A percentile compares a stretch with the other conserved stretches of the same genome.
phyloP scores from a whole-genome alignment of 2,113 vertebrate genomes.

The Furnarius figulus region DNA sequence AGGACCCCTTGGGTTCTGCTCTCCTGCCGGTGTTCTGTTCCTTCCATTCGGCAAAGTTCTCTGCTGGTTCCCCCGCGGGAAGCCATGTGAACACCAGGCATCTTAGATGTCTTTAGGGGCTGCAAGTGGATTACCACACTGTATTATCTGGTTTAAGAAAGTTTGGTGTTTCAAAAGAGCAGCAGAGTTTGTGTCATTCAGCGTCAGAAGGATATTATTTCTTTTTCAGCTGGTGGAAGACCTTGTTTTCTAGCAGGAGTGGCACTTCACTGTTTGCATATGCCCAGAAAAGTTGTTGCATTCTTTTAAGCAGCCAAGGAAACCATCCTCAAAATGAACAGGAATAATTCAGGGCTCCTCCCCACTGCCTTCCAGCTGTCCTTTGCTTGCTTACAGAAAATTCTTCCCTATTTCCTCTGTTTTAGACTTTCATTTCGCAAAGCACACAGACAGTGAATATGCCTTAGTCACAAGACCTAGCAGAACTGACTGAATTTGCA shows the following conservation, averaged over 20 bases:
- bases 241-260: background rate
- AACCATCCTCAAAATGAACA: background rate
- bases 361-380: background rate
- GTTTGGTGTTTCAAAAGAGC: background rate
- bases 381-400: background rate
- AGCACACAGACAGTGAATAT: background rate
- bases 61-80: too few species aligned
- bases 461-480: background rate
- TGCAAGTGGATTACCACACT: background rate
- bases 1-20: too few species aligned
- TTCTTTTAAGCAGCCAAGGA: slow-evolving; percentile 10
- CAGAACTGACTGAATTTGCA: background rate
- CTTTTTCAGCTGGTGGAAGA: background rate
- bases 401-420: background rate
- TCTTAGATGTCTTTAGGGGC: background rate
- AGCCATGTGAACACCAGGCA: background rate
- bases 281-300: background rate
- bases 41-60: too few species aligned
- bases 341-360: background rate
- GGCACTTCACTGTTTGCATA: background rate
- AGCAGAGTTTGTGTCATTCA: background rate
- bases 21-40: too few species aligned
- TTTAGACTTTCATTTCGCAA: background rate
- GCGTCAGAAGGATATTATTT: background rate
- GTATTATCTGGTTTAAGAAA: background rate